Conservation (phyloP, 1,140 invertebrate genomes). For the Mizuhopecten yessoensis region DNA sequence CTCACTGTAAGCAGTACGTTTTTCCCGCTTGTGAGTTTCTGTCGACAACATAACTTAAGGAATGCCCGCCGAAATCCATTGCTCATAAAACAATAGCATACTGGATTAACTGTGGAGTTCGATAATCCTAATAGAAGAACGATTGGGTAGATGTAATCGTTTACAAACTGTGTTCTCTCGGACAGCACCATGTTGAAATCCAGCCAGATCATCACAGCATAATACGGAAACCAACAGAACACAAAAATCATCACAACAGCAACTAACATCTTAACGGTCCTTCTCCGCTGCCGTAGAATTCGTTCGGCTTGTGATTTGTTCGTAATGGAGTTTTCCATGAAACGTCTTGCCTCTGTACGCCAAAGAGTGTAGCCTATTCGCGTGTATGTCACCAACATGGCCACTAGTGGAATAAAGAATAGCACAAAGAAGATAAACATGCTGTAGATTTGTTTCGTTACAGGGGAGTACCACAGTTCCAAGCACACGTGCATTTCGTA, state of each 20-base stretch:
- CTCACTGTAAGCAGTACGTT: background rate
- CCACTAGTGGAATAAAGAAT: conserved; percentile 89
- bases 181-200: conserved; percentile 68
- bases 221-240: conserved; percentile 77
- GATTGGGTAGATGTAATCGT: conserved; percentile 80
- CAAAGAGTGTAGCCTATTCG: conserved; percentile 92
- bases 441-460: conserved; percentile 84
- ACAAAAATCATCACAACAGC: conserved; percentile 74
- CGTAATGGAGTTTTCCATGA: conserved; percentile 41
- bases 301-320: conserved; percentile 60
- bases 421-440: conserved; percentile 88
- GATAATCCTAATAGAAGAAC: conserved; percentile 86
- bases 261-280: conserved; percentile 74
- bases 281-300: conserved; percentile 69
- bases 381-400: conserved; percentile 92
- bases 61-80: conserved; percentile 79
- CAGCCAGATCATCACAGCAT: conserved; percentile 75
- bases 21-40: conserved; percentile 45
- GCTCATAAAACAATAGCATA: conserved; percentile 80
- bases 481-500: conserved; percentile 65
- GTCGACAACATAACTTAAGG: conserved; percentile 67
- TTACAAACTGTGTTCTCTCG: conserved; percentile 29
- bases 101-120: conserved; percentile 79
- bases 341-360: conserved; percentile 87
- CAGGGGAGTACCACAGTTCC: conserved; percentile 63